Conservation (phyloP, 2,797 vertebrate species). For the Okamejei kenojei region DNA sequence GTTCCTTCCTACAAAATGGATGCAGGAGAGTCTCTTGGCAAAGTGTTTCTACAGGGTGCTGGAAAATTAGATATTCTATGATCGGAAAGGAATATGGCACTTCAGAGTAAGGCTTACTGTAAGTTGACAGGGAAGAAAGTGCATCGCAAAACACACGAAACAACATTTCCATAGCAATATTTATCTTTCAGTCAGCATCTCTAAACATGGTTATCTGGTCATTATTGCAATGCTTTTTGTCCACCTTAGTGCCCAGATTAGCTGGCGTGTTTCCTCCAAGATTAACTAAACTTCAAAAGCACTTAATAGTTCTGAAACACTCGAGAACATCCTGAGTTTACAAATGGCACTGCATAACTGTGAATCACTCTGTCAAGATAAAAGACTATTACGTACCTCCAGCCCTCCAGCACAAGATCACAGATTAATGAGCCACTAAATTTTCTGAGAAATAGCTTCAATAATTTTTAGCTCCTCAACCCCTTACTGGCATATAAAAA, state of each 20-base stretch:
- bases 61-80: neutral
- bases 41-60: neutral
- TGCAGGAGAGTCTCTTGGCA: neutral
- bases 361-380: neutral
- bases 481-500: neutral
- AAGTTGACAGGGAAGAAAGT: neutral
- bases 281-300: too few relatives aligned
- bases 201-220: too few relatives aligned
- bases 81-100: neutral
- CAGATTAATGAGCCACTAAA: neutral
- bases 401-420: neutral
- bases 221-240: too few relatives aligned
- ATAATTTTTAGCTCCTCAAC: neutral
- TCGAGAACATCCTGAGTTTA: too few relatives aligned
- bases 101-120: neutral
- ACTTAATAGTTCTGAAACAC: too few relatives aligned
- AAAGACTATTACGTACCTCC: neutral
- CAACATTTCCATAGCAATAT: too few relatives aligned
- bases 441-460: neutral
- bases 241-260: too few relatives aligned
- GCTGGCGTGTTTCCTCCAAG: too few relatives aligned
- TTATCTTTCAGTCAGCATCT: too few relatives aligned
- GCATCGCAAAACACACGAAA: neutral
- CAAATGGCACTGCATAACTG: too few relatives aligned
- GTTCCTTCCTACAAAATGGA: neutral